A percentile compares a stretch with the other conserved stretches of the same genome.
These are phyloP conservation scores for Adela reaumurella DNA, from an alignment of 2,888 invertebrate genomes.

Conservation along the genomic window DNA sequence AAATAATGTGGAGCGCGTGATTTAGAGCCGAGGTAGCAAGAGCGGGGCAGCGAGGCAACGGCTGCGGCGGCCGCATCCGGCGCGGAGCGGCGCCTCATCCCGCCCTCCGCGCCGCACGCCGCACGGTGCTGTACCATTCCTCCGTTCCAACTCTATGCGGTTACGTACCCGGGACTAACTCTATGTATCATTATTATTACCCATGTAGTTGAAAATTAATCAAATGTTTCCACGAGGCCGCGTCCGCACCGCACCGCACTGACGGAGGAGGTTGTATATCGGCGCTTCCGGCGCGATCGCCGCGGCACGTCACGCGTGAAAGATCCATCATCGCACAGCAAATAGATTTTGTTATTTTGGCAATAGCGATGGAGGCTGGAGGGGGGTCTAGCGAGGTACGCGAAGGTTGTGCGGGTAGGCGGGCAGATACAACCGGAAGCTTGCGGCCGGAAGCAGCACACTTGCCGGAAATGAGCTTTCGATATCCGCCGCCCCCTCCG, in stretches of 20 bases:
- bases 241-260: no score
- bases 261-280: no score
- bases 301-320: neutral
- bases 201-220: no score
- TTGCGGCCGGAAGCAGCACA: conserved; percentile 18
- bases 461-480: conserved; percentile 41
- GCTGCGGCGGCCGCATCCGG: neutral
- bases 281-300: no score
- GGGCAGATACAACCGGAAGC: neutral
- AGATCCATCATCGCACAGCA: neutral
- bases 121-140: no score
- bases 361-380: no score
- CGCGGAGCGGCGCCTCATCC: neutral
- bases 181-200: no score
- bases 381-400: no score
- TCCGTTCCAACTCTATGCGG: no score
- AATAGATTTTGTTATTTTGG: neutral
- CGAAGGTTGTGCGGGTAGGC: no score
- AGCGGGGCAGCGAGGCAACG: neutral
- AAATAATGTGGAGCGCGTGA: neutral
- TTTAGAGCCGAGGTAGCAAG: neutral
- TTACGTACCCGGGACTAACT: no score
- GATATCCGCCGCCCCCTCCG: conserved; percentile 22
- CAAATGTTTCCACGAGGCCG: no score
- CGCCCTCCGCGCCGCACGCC: neutral